phyloP scores from a whole-genome alignment of 2,113 vertebrate species.

The Parotia lawesii region DNA sequence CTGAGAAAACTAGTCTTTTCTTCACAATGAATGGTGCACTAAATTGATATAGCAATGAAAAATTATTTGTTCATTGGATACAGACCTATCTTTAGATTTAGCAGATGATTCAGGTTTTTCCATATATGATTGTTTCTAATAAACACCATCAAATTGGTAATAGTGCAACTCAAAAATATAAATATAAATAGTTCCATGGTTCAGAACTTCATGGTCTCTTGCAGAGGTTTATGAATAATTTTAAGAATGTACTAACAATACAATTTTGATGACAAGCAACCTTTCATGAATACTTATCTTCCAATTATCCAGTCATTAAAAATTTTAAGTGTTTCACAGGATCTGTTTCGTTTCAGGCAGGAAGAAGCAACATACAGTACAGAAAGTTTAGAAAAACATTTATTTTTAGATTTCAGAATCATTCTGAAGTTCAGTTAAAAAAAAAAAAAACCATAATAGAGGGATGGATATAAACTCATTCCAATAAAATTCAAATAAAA shows the following conservation, averaged over 20 bases:
- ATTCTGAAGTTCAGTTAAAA: not conserved
- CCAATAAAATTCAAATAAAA: not conserved
- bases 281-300: not conserved
- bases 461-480: not conserved
- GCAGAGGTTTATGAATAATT: not conserved
- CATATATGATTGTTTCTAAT: not conserved
- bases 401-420: not conserved
- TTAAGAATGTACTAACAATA: not conserved
- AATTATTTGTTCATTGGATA: not conserved
- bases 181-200: not conserved
- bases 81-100: not conserved
- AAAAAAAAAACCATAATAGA: not conserved
- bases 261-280: not conserved
- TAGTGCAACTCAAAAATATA: not conserved
- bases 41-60: not conserved
- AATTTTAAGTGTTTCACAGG: not conserved
- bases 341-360: not conserved
- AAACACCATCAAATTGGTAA: not conserved
- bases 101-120: not conserved
- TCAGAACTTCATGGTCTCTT: not conserved
- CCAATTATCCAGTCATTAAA: not conserved
- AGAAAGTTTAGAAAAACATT: not conserved
- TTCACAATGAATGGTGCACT: not conserved
- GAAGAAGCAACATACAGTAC: not conserved
- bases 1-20: not conserved